Evolutionary conservation across 1,140 invertebrate genomes (phyloP).

Genomic region (Cherax destructor): DNA sequence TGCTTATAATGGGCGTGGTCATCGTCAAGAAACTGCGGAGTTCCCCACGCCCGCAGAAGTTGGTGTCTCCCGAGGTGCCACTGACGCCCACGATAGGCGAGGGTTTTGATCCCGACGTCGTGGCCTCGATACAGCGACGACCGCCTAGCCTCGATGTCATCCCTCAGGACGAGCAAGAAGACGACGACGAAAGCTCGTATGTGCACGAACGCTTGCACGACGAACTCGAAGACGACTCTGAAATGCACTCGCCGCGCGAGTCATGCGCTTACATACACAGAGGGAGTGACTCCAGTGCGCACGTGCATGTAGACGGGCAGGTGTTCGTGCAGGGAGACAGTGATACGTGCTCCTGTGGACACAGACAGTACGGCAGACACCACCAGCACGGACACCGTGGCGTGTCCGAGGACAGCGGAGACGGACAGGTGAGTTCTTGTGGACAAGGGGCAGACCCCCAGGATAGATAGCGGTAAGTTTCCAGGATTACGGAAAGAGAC

Average conservation of each 20-base stretch:
- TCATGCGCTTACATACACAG: constrained; percentile 34
- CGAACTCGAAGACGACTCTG: not conserved
- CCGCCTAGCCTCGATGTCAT: constrained; percentile 42
- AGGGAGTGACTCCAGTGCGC: not conserved
- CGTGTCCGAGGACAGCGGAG: not conserved
- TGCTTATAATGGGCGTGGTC: constrained; percentile 33
- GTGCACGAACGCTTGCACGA: not conserved
- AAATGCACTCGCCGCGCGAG: constrained; percentile 11
- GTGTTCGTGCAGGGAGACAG: constrained; percentile 7
- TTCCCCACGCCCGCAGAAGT: constrained; percentile 15
- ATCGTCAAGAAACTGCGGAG: constrained; percentile 20
- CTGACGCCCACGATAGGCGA: constrained; percentile 25
- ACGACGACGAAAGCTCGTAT: constrained; percentile 12
- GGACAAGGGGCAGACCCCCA: too few species aligned
- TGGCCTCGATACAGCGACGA: constrained; percentile 43
- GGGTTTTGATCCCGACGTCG: constrained; percentile 52
- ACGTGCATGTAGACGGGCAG: not conserved
- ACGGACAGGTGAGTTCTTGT: constrained; percentile 31
- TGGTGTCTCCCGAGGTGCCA: constrained; percentile 4
- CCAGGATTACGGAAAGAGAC: too few species aligned
- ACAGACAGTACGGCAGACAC: constrained; percentile 7
- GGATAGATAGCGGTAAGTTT: too few species aligned
- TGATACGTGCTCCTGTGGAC: constrained; percentile 21
- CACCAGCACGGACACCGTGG: not conserved
- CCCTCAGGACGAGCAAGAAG: constrained; percentile 14